phyloP scores from a whole-genome alignment of 2,113 vertebrate species.

The Nicator chloris region DNA sequence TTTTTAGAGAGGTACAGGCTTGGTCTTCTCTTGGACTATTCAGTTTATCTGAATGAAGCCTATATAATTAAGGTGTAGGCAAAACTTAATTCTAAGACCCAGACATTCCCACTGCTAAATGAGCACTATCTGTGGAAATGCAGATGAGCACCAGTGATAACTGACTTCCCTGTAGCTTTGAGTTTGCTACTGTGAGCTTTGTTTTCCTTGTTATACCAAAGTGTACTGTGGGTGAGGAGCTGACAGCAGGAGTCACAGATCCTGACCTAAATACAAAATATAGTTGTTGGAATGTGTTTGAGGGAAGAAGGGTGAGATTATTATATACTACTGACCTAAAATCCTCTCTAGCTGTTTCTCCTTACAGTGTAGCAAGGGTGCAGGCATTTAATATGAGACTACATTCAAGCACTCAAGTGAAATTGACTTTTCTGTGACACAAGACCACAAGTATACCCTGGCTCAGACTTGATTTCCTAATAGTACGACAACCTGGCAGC shows the following conservation, averaged over 20 bases:
- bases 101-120: background rate
- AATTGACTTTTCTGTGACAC: background rate
- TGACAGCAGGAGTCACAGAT: background rate
- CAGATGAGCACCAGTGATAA: background rate
- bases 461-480: background rate
- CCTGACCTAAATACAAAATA: background rate
- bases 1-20: background rate
- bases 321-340: background rate
- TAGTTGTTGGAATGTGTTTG: background rate
- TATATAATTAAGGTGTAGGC: background rate
- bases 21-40: background rate
- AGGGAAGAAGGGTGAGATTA: background rate
- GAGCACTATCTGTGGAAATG: background rate
- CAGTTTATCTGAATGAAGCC: background rate
- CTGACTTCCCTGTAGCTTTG: background rate
- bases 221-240: background rate
- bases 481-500: background rate
- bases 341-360: background rate
- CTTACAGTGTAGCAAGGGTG: background rate
- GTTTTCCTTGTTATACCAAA: background rate
- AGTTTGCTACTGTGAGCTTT: background rate
- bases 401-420: background rate
- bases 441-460: background rate
- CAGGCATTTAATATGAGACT: background rate
- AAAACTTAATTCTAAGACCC: background rate